Percentiles rank a stretch among this genome's conserved stretches.
Evolutionary conservation across 2,113 vertebrate species (phyloP).

Genomic region (Esox niger): DNA sequence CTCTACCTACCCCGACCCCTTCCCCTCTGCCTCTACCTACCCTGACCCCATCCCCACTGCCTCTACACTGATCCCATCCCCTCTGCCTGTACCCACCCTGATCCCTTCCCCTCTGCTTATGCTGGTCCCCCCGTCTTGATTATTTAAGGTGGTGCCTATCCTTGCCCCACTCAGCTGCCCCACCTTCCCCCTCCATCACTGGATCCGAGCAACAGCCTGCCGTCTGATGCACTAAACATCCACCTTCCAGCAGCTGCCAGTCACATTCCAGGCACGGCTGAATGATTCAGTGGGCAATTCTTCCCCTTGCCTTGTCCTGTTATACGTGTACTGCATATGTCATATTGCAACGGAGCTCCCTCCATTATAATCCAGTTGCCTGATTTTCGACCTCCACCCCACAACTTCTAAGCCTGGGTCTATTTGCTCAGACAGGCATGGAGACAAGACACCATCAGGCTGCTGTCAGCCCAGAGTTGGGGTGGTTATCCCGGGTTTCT

Average conservation of each 20-base stretch:
- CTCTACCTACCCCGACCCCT: no score
- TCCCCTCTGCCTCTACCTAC: no score
- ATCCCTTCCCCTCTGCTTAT: background rate
- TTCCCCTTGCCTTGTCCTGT: constrained; percentile 52
- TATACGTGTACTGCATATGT: no score
- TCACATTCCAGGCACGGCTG: constrained; percentile 56
- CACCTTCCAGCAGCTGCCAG: constrained; percentile 40
- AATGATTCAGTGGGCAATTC: constrained; percentile 60
- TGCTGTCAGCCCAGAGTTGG: constrained; percentile 21
- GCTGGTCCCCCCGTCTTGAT: background rate
- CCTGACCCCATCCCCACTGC: no score
- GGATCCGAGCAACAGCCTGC: constrained; percentile 59
- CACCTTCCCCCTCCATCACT: constrained; percentile 36
- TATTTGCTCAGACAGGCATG: constrained; percentile 25
- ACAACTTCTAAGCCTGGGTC: constrained; percentile 46
- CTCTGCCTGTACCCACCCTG: background rate
- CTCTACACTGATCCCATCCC: no score
- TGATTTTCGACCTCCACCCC: constrained; percentile 47
- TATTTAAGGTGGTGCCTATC: background rate
- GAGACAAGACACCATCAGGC: constrained; percentile 21
- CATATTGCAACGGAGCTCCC: constrained; percentile 41
- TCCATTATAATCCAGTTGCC: constrained; percentile 47
- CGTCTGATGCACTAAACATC: constrained; percentile 40
- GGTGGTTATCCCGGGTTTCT: constrained; percentile 19
- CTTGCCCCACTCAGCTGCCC: constrained; percentile 9